Evolutionary conservation across 2,113 vertebrate genomes (phyloP), one percentile per base, ranked within the genome.

Genomic region (Myxocyprinus asiaticus): DNA sequence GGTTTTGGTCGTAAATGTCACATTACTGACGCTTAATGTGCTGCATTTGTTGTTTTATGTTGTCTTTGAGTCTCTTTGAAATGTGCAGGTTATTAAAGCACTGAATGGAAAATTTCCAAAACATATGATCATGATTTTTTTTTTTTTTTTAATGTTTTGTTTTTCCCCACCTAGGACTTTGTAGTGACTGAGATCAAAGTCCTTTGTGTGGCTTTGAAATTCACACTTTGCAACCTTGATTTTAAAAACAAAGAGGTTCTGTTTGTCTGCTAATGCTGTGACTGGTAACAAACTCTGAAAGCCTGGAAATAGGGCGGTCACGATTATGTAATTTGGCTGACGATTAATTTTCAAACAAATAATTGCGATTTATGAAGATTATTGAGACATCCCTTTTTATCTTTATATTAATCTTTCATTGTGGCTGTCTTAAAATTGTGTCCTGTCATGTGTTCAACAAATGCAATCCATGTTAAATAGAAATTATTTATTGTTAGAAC

Each of bases 111-210:
- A 7, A 72, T 58, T 0, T 72, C 14, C n/a, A 59, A 59, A 59
- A 45, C 42, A 4, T 9, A 4, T 14, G 14, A 33, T 33, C 22
- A 33, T 33, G 22, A 33, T 1, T 33, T 33, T 1, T 33, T 33
- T 33, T 33, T 1, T 33, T 33, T 33, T 33, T 33, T 58, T 56
- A 6, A 58, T 12, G 6, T 58, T n/a, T 4, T 7, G 15, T 12
- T 12, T 10, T n/a, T 7, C 11, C 55, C n/a, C 50, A 53, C 14
- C 2, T 6, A 8, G 10, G n/a, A 61, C 70, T 61, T 73, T 73
- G 70, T 72, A 61, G 70, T 61, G 56, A 10, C 11, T n/a, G 58
- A 66, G 11, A 70, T 56, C 66, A 48, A 48, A 17, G 44, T n/a
- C 43, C 22, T 17, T 61, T 71, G 45, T 64, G 12, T 53, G 45